phyloP scores from a whole-genome alignment of 1,140 invertebrate genomes.

The Gonioctena quinquepunctata region DNA sequence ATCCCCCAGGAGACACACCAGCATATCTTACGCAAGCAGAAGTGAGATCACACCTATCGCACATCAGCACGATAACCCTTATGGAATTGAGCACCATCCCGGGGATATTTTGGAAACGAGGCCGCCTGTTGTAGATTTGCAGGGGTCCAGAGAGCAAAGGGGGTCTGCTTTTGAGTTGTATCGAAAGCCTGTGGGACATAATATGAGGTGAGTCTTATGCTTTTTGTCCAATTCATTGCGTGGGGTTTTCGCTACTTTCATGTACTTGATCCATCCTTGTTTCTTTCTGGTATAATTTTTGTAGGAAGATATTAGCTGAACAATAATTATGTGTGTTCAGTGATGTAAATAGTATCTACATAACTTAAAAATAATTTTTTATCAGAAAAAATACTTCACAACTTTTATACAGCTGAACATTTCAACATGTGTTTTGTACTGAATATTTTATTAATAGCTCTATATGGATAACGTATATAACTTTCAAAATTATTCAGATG shows the following conservation, averaged over 20 bases:
- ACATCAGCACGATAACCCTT: constrained; percentile 40
- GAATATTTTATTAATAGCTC: too few species aligned
- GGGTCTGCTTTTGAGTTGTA: constrained; percentile 96
- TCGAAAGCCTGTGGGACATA: constrained; percentile 81
- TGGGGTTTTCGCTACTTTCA: background rate
- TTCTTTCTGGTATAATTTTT: background rate
- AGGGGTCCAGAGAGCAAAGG: constrained; percentile 82
- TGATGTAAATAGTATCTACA: too few species aligned
- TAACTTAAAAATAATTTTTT: too few species aligned
- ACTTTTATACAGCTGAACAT: too few species aligned
- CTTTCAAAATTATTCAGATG: too few species aligned
- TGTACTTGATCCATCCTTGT: background rate
- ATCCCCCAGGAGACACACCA: constrained; percentile 47
- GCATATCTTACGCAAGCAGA: constrained; percentile 52
- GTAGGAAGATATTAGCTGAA: background rate
- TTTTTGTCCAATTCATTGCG: too few species aligned
- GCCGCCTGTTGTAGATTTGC: constrained; percentile 52
- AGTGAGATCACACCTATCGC: constrained; percentile 53
- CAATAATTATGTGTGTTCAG: too few species aligned
- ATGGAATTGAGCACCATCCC: constrained; percentile 28
- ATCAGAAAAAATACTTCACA: too few species aligned
- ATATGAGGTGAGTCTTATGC: constrained; percentile 70
- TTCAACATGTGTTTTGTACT: too few species aligned
- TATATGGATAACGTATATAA: too few species aligned
- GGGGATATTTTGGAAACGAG: constrained; percentile 40